Base-by-base conservation (phyloP, 2,888 invertebrate species). In the Parelbella ahira region DNA sequence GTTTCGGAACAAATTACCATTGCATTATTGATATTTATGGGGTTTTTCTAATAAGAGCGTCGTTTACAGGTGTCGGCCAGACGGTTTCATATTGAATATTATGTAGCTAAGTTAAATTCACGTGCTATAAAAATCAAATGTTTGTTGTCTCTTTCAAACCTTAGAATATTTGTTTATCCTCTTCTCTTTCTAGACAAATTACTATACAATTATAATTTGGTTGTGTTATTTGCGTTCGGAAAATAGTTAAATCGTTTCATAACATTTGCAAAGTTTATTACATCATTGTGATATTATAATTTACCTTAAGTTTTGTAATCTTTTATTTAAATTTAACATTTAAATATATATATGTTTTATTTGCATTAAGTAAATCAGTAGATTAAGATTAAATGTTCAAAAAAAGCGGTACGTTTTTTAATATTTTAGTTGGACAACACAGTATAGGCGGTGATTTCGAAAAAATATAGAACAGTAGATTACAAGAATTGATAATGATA, bases 401-500 rank as follows among this genome's bases (percentile, higher is more conserved):
- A n/a, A n/a, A n/a, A n/a, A n/a, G n/a, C n/a, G n/a, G n/a, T n/a
- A n/a, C n/a, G n/a, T n/a, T n/a, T n/a, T n/a, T n/a, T n/a, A n/a
- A n/a, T n/a, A n/a, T 37, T 8, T 20, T 12, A 36, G 30, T 9
- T 19, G 23, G 34, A 11, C 24, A 20, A 30, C 25, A 8, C 21
- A 18, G 19, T 18, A 21, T 25, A 67, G 75, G 82, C 81, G 83
- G 70, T 63, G 58, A 69, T 68, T 82, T 82, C 58, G 67, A 80
- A 60, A 63, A 76, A 66, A 76, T 71, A 59, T 80, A 64, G 82
- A 71, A 60, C 81, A 75, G 60, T 62, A 67, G 82, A 83, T 82
- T 81, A 80, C 66, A 52, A 58, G 56, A 58, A 67, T 63, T 63
- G 78, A 79, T 81, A 75, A 68, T 77, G 84, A 83, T 84, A 83